Evolutionary conservation across 2,113 vertebrate genomes (phyloP).

Genomic region (Furnarius figulus): DNA sequence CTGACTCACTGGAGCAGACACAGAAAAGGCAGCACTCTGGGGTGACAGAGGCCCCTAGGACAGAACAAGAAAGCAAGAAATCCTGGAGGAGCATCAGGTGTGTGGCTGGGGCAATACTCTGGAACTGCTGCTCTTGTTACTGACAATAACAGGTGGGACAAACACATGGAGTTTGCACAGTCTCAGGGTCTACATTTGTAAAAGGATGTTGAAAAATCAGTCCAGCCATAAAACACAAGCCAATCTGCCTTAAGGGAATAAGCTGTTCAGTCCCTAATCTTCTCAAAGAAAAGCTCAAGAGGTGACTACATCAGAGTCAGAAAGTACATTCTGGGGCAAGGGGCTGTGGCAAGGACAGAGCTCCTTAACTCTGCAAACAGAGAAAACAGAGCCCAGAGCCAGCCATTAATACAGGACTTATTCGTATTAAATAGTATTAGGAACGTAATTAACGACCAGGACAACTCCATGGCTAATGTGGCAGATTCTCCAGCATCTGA

Average conservation of each 20-base stretch:
- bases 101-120: accelerated
- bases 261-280: neutral
- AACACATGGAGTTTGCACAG: neutral
- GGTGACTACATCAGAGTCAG: neutral
- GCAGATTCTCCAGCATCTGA: neutral
- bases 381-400: neutral
- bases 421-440: neutral
- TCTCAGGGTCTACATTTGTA: neutral
- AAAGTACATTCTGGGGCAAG: neutral
- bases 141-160: neutral
- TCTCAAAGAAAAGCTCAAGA: neutral
- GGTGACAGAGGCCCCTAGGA: neutral
- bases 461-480: neutral
- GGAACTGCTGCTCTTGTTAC: neutral
- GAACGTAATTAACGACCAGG: neutral
- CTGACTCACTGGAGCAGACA: neutral
- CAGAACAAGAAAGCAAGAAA: neutral
- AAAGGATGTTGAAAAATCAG: neutral
- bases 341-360: neutral
- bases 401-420: neutral
- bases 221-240: neutral
- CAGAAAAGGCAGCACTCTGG: neutral
- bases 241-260: neutral
- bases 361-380: neutral
- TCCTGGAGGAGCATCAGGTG: neutral